A percentile compares a stretch with the other conserved stretches of the same genome.
phyloP scores from a whole-genome alignment of 2,797 vertebrate species.

The Manis crassicaudata region DNA sequence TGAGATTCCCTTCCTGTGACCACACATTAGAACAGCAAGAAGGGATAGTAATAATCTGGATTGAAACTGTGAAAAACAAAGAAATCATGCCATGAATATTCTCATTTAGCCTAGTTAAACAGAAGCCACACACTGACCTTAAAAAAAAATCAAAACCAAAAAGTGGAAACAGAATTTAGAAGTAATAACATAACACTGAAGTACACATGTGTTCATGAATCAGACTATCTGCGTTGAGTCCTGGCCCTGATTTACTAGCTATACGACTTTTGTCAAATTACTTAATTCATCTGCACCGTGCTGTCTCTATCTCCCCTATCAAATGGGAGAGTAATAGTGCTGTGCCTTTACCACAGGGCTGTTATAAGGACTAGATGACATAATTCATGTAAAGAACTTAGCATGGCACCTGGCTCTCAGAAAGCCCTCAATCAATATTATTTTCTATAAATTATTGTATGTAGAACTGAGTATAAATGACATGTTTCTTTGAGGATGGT shows the following conservation, averaged over 20 bases:
- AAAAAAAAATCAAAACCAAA: background rate
- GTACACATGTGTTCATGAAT: background rate
- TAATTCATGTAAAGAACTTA: background rate
- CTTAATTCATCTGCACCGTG: background rate
- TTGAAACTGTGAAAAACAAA: slow-evolving; percentile 49
- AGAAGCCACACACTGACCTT: background rate
- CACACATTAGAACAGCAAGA: slow-evolving; percentile 39
- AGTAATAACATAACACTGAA: background rate
- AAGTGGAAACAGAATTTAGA: background rate
- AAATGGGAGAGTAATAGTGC: background rate
- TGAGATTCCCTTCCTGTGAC: slow-evolving; percentile 40
- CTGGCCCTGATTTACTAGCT: background rate
- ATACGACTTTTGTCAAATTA: background rate
- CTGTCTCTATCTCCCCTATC: background rate
- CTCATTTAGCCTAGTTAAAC: slow-evolving; percentile 71
- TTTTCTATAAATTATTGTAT: background rate
- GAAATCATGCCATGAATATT: slow-evolving; percentile 62
- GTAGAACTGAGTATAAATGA: background rate
- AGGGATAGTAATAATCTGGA: slow-evolving; percentile 68
- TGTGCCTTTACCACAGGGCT: background rate
- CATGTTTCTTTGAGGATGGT: background rate
- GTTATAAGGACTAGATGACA: background rate
- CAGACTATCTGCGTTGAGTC: background rate
- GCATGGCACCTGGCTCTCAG: background rate
- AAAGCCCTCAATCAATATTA: background rate